Percentiles rank a stretch among this genome's conserved stretches.
phyloP scores from a whole-genome alignment of 2,797 vertebrate species.

The Sebastes vulpes region DNA sequence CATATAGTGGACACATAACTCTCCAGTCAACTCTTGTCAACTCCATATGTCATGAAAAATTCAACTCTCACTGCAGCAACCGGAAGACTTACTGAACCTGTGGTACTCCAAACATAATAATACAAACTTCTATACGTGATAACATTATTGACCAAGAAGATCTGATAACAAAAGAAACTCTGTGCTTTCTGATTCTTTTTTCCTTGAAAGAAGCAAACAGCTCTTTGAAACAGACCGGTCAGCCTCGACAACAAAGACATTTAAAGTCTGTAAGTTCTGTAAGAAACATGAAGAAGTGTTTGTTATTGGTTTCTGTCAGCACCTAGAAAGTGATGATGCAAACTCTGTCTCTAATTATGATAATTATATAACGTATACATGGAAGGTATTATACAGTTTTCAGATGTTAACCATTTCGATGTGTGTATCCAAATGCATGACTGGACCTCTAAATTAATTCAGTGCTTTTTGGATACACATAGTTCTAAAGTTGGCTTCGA shows the following conservation, averaged over 20 bases:
- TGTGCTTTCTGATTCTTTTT: not conserved
- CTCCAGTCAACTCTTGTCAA: conserved; percentile 11
- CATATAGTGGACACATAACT: conserved; percentile 31
- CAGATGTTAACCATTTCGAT: not conserved
- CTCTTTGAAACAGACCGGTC: not conserved
- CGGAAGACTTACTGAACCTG: not conserved
- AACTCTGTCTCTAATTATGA: conserved; percentile 1
- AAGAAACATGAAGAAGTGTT: not conserved
- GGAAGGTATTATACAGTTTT: not conserved
- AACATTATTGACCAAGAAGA: not conserved
- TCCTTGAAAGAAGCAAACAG: not conserved
- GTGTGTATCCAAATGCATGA: not conserved
- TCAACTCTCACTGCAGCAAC: not conserved
- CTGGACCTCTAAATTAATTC: not conserved
- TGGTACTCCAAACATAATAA: not conserved
- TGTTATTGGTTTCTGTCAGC: conserved; percentile 4
- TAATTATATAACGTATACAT: not conserved
- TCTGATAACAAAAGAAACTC: not conserved
- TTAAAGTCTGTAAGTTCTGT: not conserved
- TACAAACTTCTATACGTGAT: not conserved
- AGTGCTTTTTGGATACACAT: not conserved
- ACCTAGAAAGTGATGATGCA: not conserved
- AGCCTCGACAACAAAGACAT: not conserved
- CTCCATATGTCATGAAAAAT: conserved; percentile 5
- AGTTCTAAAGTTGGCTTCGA: not conserved